phyloP scores from a whole-genome alignment of 2,888 invertebrate species.

The Mimumesa dahlbomi region DNA sequence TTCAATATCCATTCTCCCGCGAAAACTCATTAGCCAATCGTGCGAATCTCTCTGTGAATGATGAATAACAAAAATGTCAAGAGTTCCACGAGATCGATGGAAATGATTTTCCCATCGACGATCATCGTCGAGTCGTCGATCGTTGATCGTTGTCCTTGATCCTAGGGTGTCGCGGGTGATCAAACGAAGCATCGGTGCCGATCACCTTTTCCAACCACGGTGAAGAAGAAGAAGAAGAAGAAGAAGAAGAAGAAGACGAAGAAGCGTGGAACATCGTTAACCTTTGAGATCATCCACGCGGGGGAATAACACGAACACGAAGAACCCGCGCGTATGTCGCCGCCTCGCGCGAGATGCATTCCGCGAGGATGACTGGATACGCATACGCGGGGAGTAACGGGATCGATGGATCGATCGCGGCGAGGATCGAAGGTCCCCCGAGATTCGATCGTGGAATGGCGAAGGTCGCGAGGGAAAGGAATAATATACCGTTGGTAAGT shows the following conservation, averaged over 20 bases:
- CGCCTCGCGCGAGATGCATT: slow-evolving; percentile 36
- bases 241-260: slow-evolving; percentile 13
- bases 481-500: slow-evolving; percentile 52
- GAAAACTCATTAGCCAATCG: no score
- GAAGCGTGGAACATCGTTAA: slow-evolving; percentile 70
- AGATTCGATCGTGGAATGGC: slow-evolving; percentile 64
- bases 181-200: slow-evolving; percentile 9
- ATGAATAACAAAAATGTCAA: no score
- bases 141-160: neutral
- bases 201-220: slow-evolving; percentile 48
- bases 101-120: no score
- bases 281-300: slow-evolving; percentile 64
- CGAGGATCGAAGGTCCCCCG: slow-evolving; percentile 58
- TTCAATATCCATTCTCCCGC: no score
- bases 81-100: no score
- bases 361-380: slow-evolving; percentile 43
- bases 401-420: slow-evolving; percentile 58
- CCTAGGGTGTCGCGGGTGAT: slow-evolving; percentile 21
- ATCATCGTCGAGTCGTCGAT: no score
- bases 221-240: slow-evolving; percentile 14
- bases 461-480: slow-evolving; percentile 62
- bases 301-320: no score
- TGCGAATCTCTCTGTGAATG: no score
- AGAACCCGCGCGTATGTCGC: no score
- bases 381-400: slow-evolving; percentile 55